phyloP scores from a whole-genome alignment of 1,140 invertebrate species.

The Rhynchophorus ferrugineus region DNA sequence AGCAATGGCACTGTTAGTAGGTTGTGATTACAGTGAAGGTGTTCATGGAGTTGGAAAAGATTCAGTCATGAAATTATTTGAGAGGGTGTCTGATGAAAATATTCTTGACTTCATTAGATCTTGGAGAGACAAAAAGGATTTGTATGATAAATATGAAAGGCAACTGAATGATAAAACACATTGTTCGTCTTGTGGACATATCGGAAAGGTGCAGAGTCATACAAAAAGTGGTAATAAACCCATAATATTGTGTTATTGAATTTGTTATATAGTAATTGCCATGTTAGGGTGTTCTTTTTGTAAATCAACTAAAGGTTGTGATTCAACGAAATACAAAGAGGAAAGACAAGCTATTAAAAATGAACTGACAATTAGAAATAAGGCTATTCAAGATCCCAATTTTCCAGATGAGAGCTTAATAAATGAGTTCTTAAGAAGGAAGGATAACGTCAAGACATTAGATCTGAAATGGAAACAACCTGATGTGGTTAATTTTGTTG shows the following conservation, averaged over 20 bases:
- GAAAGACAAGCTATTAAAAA: constrained; percentile 53
- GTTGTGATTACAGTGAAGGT: constrained; percentile 80
- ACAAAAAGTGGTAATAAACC: constrained; percentile 47
- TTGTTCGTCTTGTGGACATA: constrained; percentile 62
- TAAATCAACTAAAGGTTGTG: constrained; percentile 50
- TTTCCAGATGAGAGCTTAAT: constrained; percentile 69
- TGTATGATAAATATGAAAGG: constrained; percentile 47
- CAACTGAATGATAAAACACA: constrained; percentile 49
- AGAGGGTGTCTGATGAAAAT: constrained; percentile 50
- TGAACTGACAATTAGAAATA: constrained; percentile 61
- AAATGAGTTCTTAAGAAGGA: constrained; percentile 61
- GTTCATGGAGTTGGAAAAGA: constrained; percentile 74
- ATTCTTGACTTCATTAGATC: constrained; percentile 54
- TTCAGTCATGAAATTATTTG: constrained; percentile 66
- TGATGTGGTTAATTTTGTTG: constrained; percentile 60
- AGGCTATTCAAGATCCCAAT: constrained; percentile 53
- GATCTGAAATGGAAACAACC: constrained; percentile 58
- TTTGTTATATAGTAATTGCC: neutral
- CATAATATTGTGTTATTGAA: no score
- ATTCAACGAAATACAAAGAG: constrained; percentile 50
- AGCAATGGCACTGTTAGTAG: constrained; percentile 72
- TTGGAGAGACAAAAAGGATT: constrained; percentile 51
- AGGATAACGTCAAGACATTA: constrained; percentile 44
- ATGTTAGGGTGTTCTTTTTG: constrained; percentile 51
- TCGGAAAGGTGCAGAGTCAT: constrained; percentile 52